Base-by-base conservation (phyloP, 2,888 invertebrate genomes). In the Melikaiella ostensackeni region DNA sequence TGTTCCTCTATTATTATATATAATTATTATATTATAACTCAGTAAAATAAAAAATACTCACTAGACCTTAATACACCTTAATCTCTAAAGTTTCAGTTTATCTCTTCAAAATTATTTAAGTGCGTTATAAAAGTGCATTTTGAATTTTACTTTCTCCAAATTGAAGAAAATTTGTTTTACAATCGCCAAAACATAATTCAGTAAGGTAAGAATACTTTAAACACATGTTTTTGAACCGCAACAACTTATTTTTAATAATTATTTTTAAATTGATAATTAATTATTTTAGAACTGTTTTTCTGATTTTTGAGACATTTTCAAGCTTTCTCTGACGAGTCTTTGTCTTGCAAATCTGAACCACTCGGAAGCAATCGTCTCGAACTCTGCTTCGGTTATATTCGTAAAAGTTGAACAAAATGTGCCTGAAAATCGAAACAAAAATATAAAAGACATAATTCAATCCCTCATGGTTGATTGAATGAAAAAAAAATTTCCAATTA, bases 341-440 rank as follows among this genome's bases (percentile, higher is more conserved):
- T 70, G 70, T 38, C 24, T 42, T 74, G 74, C 74, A 59, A 61
- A 50, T 70, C 70, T 70, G n/a, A 70, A 70, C 70, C 70, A 70
- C 46, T 33, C 76, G 21, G 77, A 86, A 85, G 61, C 81, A 79
- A 21, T 84, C 66, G 85, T 86, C 38, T 77, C 82, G 64, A 86
- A 84, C 50, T 84, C 82, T 30, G 85, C 84, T 46, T 83, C 81
- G 9, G 70, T 70, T 33, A 55, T n/a, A 13, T 50, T 46, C 19
- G 50, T 46, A 33, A 70, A 70, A 70, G 70, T 30, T 70, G 70
- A 30, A n/a, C 70, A 70, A 55, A 70, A 70, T 30, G 33, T 70
- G 13, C 30, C 70, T 70, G 33, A n/a, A 70, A 59, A 16, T 59
- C 6, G 27, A 27, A 27, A 59, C 1, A 27, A 59, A 16, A 27